Evolutionary conservation across 2,888 invertebrate genomes (phyloP), one percentile per base, ranked within the genome.

Genomic region (Tetranychus truncatus): DNA sequence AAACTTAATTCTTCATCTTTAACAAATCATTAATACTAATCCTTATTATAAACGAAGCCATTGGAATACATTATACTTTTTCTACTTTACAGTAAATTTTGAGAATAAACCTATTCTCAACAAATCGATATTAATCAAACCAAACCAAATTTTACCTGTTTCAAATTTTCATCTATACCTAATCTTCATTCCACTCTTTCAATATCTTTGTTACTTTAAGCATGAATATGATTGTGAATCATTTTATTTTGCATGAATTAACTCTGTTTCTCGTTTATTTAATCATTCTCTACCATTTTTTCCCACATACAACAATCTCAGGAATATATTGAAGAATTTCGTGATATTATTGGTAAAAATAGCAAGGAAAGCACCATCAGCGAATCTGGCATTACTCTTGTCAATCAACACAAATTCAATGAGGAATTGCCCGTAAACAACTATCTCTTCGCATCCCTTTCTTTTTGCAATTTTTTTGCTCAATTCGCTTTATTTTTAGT

Each of bases 281-380:
- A 34, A 34, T 34, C 34, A 34, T 34, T 34, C 34, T 34, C 34
- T 34, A 34, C 34, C 34, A 34, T 34, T 34, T 34, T 34, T 34
- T 34, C 34, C 34, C 34, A 34, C 34, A 34, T 34, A 34, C 34
- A 34, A 4, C 34, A 34, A 55, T 55, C 55, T 15, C 55, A 55
- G 55, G 94, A 94, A 86, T 94, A 94, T 86, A 92, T 91, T 80
- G 94, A 95, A 87, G 94, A 94, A 86, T 94, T 95, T 86, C 89
- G 94, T 82, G 94, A 94, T 86, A 95, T 95, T 86, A 79, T 76
- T 65, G 80, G 80, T 76, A 79, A 79, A 75, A 80, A 80, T 75
- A 91, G 92, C 83, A 93, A 92, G 86, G 92, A 91, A 86, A 91
- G 55, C 55, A 90, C 91, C 81, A 87, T 92, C 80, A 91, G 92